Evolutionary conservation across 2,113 vertebrate genomes (phyloP).

Genomic region (Mormyrus lacerda): DNA sequence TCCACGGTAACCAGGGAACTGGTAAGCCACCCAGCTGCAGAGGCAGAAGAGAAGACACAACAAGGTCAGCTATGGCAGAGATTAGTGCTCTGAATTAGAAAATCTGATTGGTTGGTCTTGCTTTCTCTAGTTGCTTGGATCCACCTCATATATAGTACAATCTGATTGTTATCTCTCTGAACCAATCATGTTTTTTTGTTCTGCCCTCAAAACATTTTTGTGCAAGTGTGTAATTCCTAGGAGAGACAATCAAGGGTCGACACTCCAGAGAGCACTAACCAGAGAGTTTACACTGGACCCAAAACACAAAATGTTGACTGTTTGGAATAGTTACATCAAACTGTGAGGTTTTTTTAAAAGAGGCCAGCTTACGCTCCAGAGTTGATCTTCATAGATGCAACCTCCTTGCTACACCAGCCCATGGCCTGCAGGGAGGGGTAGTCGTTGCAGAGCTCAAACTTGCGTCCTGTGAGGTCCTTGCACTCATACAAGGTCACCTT

Average conservation of each 20-base stretch:
- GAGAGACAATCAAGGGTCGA: not conserved
- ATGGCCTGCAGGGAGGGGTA: conserved; percentile 92
- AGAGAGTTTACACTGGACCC: not conserved
- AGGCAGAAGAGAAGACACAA: conserved; percentile 18
- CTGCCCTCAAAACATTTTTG: not conserved
- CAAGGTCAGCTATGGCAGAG: not conserved
- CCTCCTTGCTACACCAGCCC: conserved; percentile 93
- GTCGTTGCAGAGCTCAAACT: conserved; percentile 88
- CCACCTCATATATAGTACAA: not conserved
- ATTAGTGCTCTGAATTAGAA: not conserved
- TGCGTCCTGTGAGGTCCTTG: conserved; percentile 90
- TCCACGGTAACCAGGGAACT: conserved; percentile 93
- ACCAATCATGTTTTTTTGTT: not conserved
- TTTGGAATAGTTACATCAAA: not conserved
- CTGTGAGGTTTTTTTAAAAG: not conserved
- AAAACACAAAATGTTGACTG: not conserved
- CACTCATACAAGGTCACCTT: conserved; percentile 81
- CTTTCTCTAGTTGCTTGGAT: not conserved
- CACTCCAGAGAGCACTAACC: not conserved
- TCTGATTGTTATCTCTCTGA: not conserved
- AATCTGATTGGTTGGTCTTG: not conserved
- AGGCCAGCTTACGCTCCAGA: conserved; percentile 79
- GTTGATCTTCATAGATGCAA: conserved; percentile 87
- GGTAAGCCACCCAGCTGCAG: conserved; percentile 89
- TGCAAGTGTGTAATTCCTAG: not conserved